Base-by-base conservation (phyloP, 2,797 vertebrate species). In the Salmo trutta region DNA sequence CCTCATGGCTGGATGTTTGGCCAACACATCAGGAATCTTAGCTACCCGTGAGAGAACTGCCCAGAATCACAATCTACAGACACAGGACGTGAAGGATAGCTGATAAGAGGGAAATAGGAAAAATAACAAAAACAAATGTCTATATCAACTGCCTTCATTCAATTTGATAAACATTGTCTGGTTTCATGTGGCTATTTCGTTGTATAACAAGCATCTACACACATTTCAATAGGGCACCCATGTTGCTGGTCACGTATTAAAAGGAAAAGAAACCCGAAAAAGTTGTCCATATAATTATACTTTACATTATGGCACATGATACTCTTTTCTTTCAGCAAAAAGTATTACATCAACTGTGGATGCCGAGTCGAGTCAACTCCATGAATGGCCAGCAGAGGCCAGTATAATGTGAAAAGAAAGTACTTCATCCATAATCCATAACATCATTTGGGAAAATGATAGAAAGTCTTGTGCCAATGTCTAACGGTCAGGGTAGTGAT, bases 361-460 rank as follows among this genome's bases (percentile, higher is more conserved):
- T 31, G 52, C 16, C 1, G 27, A 27, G 56, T 53, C 8, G 27
- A 27, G 62, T 16, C 53, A 73, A 17, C 82, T 54, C 91, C 92
- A 92, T 87, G 84, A 91, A 90, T 81, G 90, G 91, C 83, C 91
- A 90, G 90, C 90, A 80, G 85, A 87, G 73, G 85, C 80, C 88
- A 90, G 66, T 36, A 27, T 19, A 33, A 68, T 36, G 15, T 31
- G 16, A 31, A 68, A 31, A 33, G 29, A 31, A 68, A 31, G 29
- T 17, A 5, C 65, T 29, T 67, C 27, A 66, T 29, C 65, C 27
- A 17, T 16, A 36, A 68, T 31, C 66, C 16, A 17, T 16, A 67
- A 33, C 29, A 33, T 33, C 5, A 29, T 33, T 33, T 68, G 5
- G 16, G 16, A 7, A 68, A 16, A 24, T 24, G n/a, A 14, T 62